Evolutionary conservation across 2,797 vertebrate genomes (phyloP).

Genomic region (Jordanella pulchra): DNA sequence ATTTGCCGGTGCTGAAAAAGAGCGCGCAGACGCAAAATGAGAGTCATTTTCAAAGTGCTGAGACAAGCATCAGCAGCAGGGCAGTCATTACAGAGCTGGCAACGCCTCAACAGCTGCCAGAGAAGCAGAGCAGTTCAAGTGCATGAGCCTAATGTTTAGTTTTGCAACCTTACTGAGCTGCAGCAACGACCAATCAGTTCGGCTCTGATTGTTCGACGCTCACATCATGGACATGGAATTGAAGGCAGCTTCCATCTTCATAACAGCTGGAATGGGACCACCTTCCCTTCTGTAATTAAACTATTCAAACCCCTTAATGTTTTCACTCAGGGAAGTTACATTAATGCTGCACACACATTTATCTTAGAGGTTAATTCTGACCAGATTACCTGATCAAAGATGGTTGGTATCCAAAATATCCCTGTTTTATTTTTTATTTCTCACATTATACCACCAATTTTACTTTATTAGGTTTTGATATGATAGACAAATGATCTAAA

Average conservation of each 20-base stretch:
- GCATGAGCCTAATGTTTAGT: slow-evolving; percentile 55
- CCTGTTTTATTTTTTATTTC: not conserved
- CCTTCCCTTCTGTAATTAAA: slow-evolving; percentile 48
- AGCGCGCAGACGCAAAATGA: slow-evolving; percentile 47
- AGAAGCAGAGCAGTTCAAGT: slow-evolving; percentile 57
- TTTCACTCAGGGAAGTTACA: slow-evolving; percentile 33
- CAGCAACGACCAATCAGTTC: slow-evolving; percentile 39
- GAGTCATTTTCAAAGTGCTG: slow-evolving; percentile 72
- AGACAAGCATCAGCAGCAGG: slow-evolving; percentile 68
- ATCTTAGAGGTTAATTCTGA: slow-evolving; percentile 22
- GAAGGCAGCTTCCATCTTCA: slow-evolving; percentile 53
- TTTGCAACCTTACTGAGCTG: slow-evolving; percentile 38
- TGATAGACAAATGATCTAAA: not conserved
- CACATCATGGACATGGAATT: slow-evolving; percentile 37
- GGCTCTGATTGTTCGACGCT: slow-evolving; percentile 56
- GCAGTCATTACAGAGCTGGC: slow-evolving; percentile 73
- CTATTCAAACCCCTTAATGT: slow-evolving; percentile 28
- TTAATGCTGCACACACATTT: slow-evolving; percentile 28
- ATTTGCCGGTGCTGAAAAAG: slow-evolving; percentile 50
- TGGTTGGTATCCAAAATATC: not conserved
- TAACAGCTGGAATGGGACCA: slow-evolving; percentile 56
- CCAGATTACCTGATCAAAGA: not conserved
- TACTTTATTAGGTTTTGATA: not conserved
- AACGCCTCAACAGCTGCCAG: slow-evolving; percentile 47
- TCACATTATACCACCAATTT: not conserved